Percentiles rank a stretch among this genome's conserved stretches.
Evolutionary conservation across 1,140 invertebrate genomes (phyloP).

Genomic region (Heliothis virescens): DNA sequence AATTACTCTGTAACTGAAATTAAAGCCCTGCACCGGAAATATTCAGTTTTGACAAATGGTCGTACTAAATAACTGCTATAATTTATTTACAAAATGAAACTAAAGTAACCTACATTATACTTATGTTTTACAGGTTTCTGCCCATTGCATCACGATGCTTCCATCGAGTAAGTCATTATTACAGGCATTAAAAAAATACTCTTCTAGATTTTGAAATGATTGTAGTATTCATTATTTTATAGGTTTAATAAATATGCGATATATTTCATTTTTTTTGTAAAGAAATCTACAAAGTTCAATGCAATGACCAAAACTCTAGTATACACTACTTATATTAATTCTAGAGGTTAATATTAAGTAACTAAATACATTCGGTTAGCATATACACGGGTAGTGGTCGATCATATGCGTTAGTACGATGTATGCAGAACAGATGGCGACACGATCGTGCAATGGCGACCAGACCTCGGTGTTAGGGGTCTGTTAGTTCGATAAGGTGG

Average conservation of each 20-base stretch:
- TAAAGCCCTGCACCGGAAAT: not conserved
- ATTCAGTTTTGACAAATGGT: slow-evolving; percentile 3
- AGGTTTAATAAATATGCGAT: not conserved
- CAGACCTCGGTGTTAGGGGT: slow-evolving; percentile 42
- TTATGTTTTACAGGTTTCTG: slow-evolving; percentile 13
- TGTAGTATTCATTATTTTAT: not conserved
- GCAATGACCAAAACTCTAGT: slow-evolving; percentile 7
- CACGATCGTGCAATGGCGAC: slow-evolving; percentile 44
- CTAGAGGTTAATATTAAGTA: slow-evolving; percentile 10
- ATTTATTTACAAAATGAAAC: slow-evolving; percentile 21
- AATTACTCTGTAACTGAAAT: not conserved
- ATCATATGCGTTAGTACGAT: slow-evolving; percentile 44
- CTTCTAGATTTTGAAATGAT: no score
- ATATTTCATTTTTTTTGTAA: no score
- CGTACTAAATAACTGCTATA: not conserved
- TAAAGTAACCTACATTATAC: slow-evolving; percentile 2
- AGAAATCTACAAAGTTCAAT: not conserved
- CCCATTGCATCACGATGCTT: not conserved
- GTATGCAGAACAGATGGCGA: slow-evolving; percentile 34
- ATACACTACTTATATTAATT: not conserved
- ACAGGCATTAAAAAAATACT: no score
- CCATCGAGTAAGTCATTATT: not conserved
- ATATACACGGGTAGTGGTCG: slow-evolving; percentile 14
- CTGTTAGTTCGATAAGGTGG: slow-evolving; percentile 34
- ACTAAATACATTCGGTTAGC: slow-evolving; percentile 30